Conservation (phyloP, 2,113 vertebrate species). For the Lophotis ruficrista region DNA sequence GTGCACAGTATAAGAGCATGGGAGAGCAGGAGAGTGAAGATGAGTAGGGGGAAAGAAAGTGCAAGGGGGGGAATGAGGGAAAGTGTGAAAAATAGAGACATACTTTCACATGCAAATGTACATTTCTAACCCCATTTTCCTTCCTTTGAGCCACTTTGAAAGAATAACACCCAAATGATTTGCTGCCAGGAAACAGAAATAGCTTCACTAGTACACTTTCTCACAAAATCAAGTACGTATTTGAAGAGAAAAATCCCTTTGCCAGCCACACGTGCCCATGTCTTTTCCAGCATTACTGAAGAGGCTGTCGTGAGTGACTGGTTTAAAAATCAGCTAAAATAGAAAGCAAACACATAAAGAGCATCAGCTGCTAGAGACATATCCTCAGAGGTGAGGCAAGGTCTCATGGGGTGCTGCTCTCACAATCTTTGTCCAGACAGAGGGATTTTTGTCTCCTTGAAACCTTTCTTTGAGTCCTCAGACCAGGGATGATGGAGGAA, state of each 20-base stretch:
- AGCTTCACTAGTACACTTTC: background rate
- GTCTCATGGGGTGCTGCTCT: background rate
- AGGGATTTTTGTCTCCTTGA: background rate
- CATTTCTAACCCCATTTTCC: background rate
- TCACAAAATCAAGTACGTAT: background rate
- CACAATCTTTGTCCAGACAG: background rate
- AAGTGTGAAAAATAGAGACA: background rate
- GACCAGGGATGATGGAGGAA: background rate
- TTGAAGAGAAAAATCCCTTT: background rate
- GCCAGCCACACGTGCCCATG: background rate
- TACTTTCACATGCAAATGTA: background rate
- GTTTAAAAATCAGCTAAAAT: conserved; percentile 4
- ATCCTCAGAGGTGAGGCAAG: background rate
- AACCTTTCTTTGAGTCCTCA: background rate
- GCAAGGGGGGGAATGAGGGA: background rate
- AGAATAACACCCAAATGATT: background rate
- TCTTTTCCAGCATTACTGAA: background rate
- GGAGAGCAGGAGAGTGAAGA: background rate
- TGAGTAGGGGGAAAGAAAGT: background rate
- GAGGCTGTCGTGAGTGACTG: background rate
- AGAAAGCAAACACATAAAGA: background rate
- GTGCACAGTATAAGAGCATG: background rate
- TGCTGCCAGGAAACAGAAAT: background rate
- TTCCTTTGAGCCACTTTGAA: background rate
- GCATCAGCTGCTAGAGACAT: background rate